Evolutionary conservation across 2,888 invertebrate genomes (phyloP).

Genomic region (Pilophorus perplexus): DNA sequence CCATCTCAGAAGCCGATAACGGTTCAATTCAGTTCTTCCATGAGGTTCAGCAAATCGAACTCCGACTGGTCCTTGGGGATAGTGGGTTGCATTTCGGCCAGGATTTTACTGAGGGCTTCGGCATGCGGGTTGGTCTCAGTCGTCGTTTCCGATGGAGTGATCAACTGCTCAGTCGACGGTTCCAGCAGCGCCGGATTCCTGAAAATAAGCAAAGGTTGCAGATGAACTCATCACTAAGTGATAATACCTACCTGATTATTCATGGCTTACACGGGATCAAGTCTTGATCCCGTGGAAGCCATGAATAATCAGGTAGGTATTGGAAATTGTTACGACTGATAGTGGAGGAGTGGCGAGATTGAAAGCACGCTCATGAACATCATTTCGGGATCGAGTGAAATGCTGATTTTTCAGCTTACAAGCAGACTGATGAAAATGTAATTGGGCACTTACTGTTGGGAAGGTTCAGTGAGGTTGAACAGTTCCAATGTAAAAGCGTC

Average conservation of each 20-base stretch:
- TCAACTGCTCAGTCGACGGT: neutral
- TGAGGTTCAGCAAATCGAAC: constrained; percentile 51
- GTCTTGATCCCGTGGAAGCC: no score
- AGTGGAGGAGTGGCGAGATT: no score
- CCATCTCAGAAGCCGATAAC: no score
- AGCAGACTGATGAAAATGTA: no score
- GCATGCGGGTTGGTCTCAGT: constrained; percentile 35
- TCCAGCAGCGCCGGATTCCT: neutral
- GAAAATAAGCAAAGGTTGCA: no score
- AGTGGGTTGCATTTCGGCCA: constrained; percentile 50
- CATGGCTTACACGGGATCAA: no score
- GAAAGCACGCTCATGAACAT: no score
- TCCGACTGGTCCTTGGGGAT: constrained; percentile 47
- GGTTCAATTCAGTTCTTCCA: constrained; percentile 49
- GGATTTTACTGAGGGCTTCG: constrained; percentile 49
- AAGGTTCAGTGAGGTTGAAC: constrained; percentile 34
- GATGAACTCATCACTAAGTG: neutral
- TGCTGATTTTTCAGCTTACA: no score
- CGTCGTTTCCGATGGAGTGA: constrained; percentile 21
- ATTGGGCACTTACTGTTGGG: constrained; percentile 9
- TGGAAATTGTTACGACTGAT: no score
- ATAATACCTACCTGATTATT: no score
- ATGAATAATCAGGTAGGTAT: no score
- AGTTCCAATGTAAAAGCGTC: constrained; percentile 43
- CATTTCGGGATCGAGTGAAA: no score